Base-by-base conservation (phyloP, 2,797 vertebrate genomes). In the Syndactyla subalaris region DNA sequence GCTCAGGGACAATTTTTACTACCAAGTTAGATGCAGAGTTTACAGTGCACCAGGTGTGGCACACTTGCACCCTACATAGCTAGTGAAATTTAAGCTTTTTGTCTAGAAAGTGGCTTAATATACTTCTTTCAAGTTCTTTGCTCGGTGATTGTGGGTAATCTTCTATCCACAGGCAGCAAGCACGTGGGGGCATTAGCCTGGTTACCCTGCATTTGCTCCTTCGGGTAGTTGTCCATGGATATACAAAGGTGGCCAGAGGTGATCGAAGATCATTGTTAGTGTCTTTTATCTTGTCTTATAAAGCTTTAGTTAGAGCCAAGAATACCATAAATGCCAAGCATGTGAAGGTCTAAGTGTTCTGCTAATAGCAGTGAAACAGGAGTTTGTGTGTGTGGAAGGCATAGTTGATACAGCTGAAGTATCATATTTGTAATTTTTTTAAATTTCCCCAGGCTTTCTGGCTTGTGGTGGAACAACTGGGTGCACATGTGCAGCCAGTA, bases 151-250 rank as follows among this genome's bases (percentile, higher is more conserved):
- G n/a, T 41, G 58, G 49, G 29, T 29, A 38, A 27, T 38, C 15
- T 36, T 67, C 36, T 45, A 45, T 14, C 66, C 52, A 54, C 3
- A 29, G 34, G 29, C 58, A 67, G 46, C 0, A 0, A 71, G 48
- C 11, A 4, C 48, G 29, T 0, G 3, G 18, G 43, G 24, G 36
- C 1, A 0, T 32, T 27, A 29, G 45, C 13, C 38, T 78, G 36
- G 38, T 68, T 57, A 23, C 34, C 71, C 16, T 29, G 16, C 46
- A 15, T 67, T 65, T 72, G 15, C 32, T 87, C 52, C 61, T 41
- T 71, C 39, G 15, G 22, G 14, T 12, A 81, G 18, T 0, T 62
- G 22, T 41, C 32, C 22, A 2, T 20, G 16, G 52, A 65, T 26
- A 39, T 24, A 32, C 14, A 62, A 66, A 75, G 51, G 30, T 32